A percentile compares a stretch with the other conserved stretches of the same genome.
Conservation (phyloP, 2,797 vertebrate genomes). For the Poecilia wingei region DNA sequence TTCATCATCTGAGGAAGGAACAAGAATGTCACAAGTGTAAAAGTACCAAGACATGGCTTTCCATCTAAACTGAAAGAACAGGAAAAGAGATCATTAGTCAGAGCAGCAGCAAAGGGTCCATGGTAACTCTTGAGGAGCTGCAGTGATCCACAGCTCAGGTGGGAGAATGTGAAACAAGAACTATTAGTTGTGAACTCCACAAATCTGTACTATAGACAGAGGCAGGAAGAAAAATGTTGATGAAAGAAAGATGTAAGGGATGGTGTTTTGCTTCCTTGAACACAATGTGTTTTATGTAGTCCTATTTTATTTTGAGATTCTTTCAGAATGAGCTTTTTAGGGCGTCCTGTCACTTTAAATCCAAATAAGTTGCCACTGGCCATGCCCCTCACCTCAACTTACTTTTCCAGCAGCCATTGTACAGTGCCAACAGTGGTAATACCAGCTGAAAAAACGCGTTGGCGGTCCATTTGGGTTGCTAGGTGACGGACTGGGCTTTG, state of each 20-base stretch:
- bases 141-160: background rate
- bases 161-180: background rate
- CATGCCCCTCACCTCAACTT: too few species aligned
- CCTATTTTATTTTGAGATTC: too few species aligned
- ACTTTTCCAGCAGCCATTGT: too few species aligned
- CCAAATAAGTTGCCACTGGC: too few species aligned
- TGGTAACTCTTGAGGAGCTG: background rate
- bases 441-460: too few species aligned
- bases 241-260: background rate
- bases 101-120: background rate
- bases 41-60: background rate
- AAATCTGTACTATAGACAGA: background rate
- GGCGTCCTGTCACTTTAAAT: too few species aligned
- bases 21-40: background rate
- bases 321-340: too few species aligned
- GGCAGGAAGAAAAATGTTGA: background rate
- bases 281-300: too few species aligned
- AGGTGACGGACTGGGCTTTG: too few species aligned
- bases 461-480: too few species aligned
- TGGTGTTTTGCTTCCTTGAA: background rate
- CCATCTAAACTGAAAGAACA: background rate
- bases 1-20: background rate
- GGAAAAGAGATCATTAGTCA: background rate
- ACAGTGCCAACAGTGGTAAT: too few species aligned
- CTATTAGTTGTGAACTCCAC: background rate